A percentile compares a stretch with the other conserved stretches of the same genome.
Evolutionary conservation across 2,113 vertebrate genomes (phyloP).

Genomic region (Lasiurus cinereus): DNA sequence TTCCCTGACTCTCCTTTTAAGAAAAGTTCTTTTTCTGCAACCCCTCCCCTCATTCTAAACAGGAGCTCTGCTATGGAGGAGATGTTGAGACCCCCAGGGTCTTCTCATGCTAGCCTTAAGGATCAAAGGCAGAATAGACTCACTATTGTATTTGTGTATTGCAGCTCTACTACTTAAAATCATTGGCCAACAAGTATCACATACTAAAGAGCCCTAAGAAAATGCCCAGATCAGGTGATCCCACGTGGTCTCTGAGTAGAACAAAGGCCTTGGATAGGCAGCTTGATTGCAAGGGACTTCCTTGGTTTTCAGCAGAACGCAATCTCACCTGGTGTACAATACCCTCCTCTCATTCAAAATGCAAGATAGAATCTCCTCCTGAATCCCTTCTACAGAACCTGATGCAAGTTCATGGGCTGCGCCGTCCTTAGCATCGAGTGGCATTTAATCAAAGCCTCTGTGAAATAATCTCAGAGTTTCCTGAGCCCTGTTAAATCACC

Average conservation of each 20-base stretch:
- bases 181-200: constrained; percentile 73
- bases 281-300: constrained; percentile 52
- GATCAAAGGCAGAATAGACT: constrained; percentile 66
- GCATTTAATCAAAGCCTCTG: constrained; percentile 74
- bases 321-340: constrained; percentile 70
- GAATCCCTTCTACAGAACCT: constrained; percentile 62
- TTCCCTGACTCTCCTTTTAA: constrained; percentile 50
- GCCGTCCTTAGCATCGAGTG: constrained; percentile 48
- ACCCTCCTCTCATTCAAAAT: constrained; percentile 68
- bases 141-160: constrained; percentile 39
- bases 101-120: neutral
- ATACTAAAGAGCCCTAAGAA: constrained; percentile 71
- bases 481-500: constrained; percentile 40
- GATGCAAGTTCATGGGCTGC: constrained; percentile 50
- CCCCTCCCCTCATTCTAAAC: neutral
- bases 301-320: constrained; percentile 64
- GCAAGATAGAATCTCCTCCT: constrained; percentile 74
- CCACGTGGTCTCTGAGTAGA: constrained; percentile 16
- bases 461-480: constrained; percentile 66
- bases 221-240: constrained; percentile 71
- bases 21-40: constrained; percentile 8
- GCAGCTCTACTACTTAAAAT: constrained; percentile 71
- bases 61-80: neutral
- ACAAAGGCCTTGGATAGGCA: constrained; percentile 60
- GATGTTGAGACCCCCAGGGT: neutral